These are phyloP conservation scores for Octonoba sinensis DNA, from an alignment of 2,888 invertebrate species.

Conservation along the genomic window DNA sequence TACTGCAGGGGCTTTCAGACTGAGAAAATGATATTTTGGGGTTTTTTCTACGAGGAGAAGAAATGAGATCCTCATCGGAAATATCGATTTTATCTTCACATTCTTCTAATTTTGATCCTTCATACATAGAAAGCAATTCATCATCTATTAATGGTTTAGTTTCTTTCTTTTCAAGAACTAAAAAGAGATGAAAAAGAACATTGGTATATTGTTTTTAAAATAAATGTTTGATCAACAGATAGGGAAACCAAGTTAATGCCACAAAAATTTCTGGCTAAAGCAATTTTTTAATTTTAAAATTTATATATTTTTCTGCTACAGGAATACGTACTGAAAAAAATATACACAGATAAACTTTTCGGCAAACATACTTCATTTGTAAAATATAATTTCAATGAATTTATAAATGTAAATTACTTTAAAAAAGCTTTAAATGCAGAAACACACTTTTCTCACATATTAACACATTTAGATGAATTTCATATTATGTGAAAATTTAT, in stretches of 20 bases:
- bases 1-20: neutral
- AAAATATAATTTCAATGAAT: neutral
- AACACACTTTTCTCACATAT: too few species aligned
- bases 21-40: neutral
- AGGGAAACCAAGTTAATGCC: too few species aligned
- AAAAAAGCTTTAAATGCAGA: neutral
- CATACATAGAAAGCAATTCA: slow-evolving; percentile 44
- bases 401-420: neutral
- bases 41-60: neutral
- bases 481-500: too few species aligned
- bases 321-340: too few species aligned
- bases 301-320: too few species aligned
- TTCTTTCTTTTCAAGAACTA: neutral
- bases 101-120: neutral
- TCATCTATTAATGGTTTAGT: slow-evolving; percentile 24
- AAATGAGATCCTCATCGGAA: slow-evolving; percentile 32
- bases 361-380: neutral
- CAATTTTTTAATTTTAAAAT: too few species aligned
- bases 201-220: too few species aligned
- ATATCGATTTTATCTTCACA: neutral
- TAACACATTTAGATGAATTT: too few species aligned
- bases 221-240: too few species aligned
- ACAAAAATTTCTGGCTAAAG: too few species aligned
- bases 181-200: too few species aligned
- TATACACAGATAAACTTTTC: too few species aligned